A percentile compares a stretch with the other conserved stretches of the same genome.
Evolutionary conservation across 2,888 invertebrate species (phyloP).

Genomic region (Drosophila helvetica): DNA sequence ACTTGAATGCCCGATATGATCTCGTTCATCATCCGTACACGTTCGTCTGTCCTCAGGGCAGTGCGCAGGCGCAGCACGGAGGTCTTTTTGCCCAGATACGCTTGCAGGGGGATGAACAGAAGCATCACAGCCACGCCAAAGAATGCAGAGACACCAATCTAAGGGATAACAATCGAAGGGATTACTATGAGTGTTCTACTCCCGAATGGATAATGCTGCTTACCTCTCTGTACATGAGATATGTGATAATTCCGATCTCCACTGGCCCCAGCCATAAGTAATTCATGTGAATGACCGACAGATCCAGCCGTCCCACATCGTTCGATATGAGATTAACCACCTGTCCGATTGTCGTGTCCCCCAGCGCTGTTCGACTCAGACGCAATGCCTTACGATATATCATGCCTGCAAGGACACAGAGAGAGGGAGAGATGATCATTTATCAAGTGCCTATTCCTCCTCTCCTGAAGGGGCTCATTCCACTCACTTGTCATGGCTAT

Average conservation of each 20-base stretch:
- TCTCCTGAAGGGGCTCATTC: constrained; percentile 20
- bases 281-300: constrained; percentile 93
- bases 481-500: constrained; percentile 85
- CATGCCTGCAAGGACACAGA: constrained; percentile 78
- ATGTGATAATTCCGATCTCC: constrained; percentile 91
- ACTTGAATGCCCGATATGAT: constrained; percentile 94
- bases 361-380: constrained; percentile 89
- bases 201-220: neutral
- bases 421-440: constrained; percentile 21
- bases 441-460: constrained; percentile 11
- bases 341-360: constrained; percentile 90
- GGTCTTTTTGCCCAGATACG: constrained; percentile 90
- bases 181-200: neutral
- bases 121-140: constrained; percentile 86
- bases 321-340: constrained; percentile 96
- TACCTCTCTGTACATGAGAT: constrained; percentile 89
- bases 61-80: constrained; percentile 91
- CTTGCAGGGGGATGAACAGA: constrained; percentile 90
- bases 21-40: constrained; percentile 96
- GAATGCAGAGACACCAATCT: constrained; percentile 85
- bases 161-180: neutral
- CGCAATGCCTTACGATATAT: constrained; percentile 88
- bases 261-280: constrained; percentile 96
- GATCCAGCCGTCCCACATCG: constrained; percentile 90
- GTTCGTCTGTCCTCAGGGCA: constrained; percentile 93